A percentile compares a stretch with the other conserved stretches of the same genome.
phyloP scores from a whole-genome alignment of 2,797 vertebrate species.

The Hephaestus fuliginosus region DNA sequence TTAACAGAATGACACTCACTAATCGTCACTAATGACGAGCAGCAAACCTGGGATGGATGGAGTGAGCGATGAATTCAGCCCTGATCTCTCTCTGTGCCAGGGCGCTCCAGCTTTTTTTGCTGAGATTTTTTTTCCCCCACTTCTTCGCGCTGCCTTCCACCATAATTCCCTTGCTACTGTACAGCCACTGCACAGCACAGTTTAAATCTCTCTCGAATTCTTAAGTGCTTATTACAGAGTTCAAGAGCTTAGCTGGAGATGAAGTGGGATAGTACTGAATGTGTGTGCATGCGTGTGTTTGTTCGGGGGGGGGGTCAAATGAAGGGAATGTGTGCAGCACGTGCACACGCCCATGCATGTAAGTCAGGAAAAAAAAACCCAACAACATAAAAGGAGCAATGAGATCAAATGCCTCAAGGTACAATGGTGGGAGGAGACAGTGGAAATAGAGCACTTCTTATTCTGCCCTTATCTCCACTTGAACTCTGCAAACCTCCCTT shows the following conservation, averaged over 20 bases:
- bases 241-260: constrained; percentile 62
- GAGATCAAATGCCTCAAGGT: constrained; percentile 62
- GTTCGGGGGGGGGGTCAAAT: constrained; percentile 35
- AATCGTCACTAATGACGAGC: constrained; percentile 25
- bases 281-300: constrained; percentile 33
- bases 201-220: constrained; percentile 67
- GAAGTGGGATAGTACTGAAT: constrained; percentile 18
- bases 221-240: constrained; percentile 72
- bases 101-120: constrained; percentile 29
- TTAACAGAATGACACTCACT: background rate
- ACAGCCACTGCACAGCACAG: constrained; percentile 47
- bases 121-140: background rate
- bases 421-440: constrained; percentile 59
- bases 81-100: constrained; percentile 13
- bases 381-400: constrained; percentile 56
- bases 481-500: constrained; percentile 76
- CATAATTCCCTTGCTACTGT: constrained; percentile 30
- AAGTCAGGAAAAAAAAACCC: constrained; percentile 6
- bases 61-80: constrained; percentile 41
- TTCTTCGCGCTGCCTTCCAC: constrained; percentile 23
- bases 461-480: constrained; percentile 70
- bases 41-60: constrained; percentile 30
- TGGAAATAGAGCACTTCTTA: constrained; percentile 42
- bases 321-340: constrained; percentile 23
- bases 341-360: background rate